These are phyloP conservation scores for Oikopleura albicans DNA, from an alignment of 23 tunicate genomes.

Conservation along the genomic window DNA sequence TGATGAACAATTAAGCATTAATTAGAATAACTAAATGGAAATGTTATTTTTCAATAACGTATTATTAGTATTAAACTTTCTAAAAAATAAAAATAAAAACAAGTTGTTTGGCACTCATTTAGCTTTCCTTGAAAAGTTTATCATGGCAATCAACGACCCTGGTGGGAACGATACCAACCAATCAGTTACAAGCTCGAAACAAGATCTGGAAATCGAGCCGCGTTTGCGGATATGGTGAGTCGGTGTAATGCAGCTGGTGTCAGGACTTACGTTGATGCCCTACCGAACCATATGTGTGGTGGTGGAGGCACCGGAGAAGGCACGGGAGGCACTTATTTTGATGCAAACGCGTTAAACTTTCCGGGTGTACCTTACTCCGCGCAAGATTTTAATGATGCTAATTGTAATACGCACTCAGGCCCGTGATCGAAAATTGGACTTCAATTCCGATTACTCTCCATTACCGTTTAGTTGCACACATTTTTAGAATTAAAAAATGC, in stretches of 20 bases:
- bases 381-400: conserved; percentile 29
- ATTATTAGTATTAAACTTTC: too few relatives aligned
- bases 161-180: conserved; percentile 99
- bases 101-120: too few relatives aligned
- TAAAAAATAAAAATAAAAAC: too few relatives aligned
- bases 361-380: conserved; percentile 34
- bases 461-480: too few relatives aligned
- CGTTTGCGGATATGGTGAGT: conserved; percentile 19
- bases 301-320: conserved; percentile 30
- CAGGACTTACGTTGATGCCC: conserved; percentile 39
- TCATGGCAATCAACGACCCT: conserved; percentile 19
- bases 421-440: too few relatives aligned
- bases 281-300: conserved; percentile 32
- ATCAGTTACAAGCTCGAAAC: conserved; percentile 47
- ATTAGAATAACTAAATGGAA: too few relatives aligned
- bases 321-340: conserved; percentile 33
- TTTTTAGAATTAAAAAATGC: too few relatives aligned
- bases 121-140: too few relatives aligned
- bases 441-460: too few relatives aligned
- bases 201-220: conserved; percentile 42
- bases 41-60: too few relatives aligned
- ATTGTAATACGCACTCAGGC: conserved; percentile 30
- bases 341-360: conserved; percentile 25
- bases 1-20: too few relatives aligned
- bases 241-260: conserved; percentile 62